Conservation (phyloP, 2,797 vertebrate species). For the Microctenopoma stevenorrisi region DNA sequence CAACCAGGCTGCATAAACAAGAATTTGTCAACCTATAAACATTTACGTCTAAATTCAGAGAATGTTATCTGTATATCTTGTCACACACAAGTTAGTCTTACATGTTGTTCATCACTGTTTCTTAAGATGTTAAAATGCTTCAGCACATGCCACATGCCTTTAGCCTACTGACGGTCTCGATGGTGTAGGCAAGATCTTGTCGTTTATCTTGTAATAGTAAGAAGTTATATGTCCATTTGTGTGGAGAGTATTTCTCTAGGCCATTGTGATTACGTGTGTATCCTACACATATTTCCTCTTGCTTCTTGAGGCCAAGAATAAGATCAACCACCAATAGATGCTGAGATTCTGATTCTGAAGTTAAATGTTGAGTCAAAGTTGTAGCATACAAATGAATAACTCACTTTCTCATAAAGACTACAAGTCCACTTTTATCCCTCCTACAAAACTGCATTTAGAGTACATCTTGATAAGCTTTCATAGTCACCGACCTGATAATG, state of each 20-base stretch:
- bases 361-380: slow-evolving; percentile 22
- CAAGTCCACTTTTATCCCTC: slow-evolving; percentile 17
- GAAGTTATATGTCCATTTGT: slow-evolving; percentile 4
- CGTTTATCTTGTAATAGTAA: slow-evolving; percentile 15
- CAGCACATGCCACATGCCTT: slow-evolving; percentile 15
- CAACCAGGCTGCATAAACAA: slow-evolving; percentile 45
- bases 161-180: background rate
- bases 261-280: slow-evolving; percentile 1
- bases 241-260: slow-evolving; percentile 1
- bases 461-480: slow-evolving; percentile 11
- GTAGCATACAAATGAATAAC: slow-evolving; percentile 15
- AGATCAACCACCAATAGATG: slow-evolving; percentile 13
- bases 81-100: background rate
- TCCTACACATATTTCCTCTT: background rate
- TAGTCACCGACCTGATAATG: slow-evolving; percentile 27
- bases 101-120: background rate
- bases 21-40: slow-evolving; percentile 34
- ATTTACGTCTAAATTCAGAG: slow-evolving; percentile 16
- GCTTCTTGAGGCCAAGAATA: slow-evolving; percentile 7
- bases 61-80: slow-evolving; percentile 13
- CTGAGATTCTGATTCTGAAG: slow-evolving; percentile 1
- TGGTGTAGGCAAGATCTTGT: background rate
- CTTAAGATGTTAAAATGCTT: slow-evolving; percentile 52
- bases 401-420: slow-evolving; percentile 20
- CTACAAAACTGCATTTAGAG: slow-evolving; percentile 15